Conservation (phyloP, 1,140 invertebrate genomes). For the Saccostrea glomerata region DNA sequence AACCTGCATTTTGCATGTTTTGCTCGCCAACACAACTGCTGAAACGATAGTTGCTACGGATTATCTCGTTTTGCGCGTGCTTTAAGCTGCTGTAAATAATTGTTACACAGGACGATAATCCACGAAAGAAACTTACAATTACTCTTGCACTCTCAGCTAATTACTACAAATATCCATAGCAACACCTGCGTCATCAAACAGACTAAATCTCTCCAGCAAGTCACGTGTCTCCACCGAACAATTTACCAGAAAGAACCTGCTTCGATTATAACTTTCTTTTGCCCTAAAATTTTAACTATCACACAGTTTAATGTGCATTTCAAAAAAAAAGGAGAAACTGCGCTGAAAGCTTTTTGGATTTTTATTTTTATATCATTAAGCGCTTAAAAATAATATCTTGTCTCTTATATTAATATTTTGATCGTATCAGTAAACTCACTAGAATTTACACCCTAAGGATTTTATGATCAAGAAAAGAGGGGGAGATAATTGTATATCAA, state of each 20-base stretch:
- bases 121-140: constrained; percentile 29
- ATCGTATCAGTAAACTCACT: neutral
- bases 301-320: neutral
- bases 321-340: neutral
- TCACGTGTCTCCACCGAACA: neutral
- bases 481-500: constrained; percentile 12
- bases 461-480: neutral
- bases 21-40: neutral
- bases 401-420: neutral
- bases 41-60: neutral
- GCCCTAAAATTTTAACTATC: neutral
- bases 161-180: constrained; percentile 34
- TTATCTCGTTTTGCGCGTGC: constrained; percentile 22
- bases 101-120: constrained; percentile 28
- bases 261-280: constrained; percentile 7
- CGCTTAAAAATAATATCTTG: neutral
- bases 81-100: constrained; percentile 35
- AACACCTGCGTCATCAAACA: constrained; percentile 32
- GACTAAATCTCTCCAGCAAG: constrained; percentile 11
- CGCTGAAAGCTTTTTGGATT: neutral
- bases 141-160: constrained; percentile 27
- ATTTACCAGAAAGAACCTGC: neutral
- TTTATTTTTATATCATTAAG: neutral
- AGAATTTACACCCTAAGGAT: constrained; percentile 17
- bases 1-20: neutral